A percentile compares a stretch with the other conserved stretches of the same genome.
phyloP scores from a whole-genome alignment of 2,113 vertebrate genomes.

The Hemichromis elongatus region DNA sequence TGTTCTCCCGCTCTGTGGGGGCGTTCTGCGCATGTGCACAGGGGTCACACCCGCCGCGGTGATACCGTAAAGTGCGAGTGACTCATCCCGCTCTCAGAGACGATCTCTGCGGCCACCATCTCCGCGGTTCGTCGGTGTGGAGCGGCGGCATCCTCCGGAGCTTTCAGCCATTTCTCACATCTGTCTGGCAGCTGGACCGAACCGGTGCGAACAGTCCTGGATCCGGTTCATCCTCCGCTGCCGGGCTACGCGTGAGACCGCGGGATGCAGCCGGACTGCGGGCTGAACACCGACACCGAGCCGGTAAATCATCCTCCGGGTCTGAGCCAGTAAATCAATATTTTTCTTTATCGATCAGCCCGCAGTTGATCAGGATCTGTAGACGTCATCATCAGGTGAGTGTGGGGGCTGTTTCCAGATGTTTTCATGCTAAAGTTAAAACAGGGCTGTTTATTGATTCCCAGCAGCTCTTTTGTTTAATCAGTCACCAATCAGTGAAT shows the following conservation, averaged over 20 bases:
- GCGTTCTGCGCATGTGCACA: conserved; percentile 2
- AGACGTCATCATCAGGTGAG: not conserved
- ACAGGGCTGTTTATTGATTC: not conserved
- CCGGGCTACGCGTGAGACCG: not conserved
- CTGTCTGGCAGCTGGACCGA: not conserved
- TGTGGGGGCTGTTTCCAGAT: not conserved
- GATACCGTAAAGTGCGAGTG: not conserved
- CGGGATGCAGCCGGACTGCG: not conserved
- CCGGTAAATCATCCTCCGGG: not conserved
- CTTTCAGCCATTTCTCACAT: conserved; percentile 15
- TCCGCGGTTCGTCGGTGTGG: not conserved
- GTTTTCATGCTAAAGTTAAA: not conserved
- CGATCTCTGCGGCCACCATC: conserved; percentile 33
- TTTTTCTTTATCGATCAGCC: not conserved
- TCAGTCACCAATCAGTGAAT: not conserved
- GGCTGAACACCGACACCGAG: not conserved
- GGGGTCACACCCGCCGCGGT: not conserved
- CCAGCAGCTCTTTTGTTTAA: not conserved
- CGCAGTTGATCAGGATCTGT: not conserved
- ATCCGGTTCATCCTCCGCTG: not conserved
- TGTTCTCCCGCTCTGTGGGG: not conserved
- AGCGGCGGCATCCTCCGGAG: not conserved
- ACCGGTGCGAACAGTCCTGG: not conserved
- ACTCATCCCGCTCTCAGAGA: not conserved
- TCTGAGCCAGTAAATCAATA: not conserved